These are phyloP conservation scores for Thomomys bottae DNA, from an alignment of 2,113 vertebrate genomes.

Conservation along the genomic window DNA sequence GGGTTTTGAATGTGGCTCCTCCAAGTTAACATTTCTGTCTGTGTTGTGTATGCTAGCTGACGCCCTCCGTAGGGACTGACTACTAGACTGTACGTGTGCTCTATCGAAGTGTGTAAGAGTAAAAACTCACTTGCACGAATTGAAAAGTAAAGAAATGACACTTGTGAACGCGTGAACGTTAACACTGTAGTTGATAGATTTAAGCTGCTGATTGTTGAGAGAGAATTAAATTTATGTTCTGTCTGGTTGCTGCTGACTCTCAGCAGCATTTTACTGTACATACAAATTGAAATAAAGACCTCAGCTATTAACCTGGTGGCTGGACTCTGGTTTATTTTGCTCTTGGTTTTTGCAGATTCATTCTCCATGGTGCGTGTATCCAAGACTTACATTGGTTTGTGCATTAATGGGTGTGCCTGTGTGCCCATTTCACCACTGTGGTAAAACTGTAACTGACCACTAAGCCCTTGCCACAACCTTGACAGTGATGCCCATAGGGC, in stretches of 20 bases:
- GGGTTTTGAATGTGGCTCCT: conserved; percentile 81
- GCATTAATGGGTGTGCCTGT: not conserved
- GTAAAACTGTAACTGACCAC: not conserved
- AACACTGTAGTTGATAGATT: conserved; percentile 89
- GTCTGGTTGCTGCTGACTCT: conserved; percentile 83
- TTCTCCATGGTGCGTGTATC: not conserved
- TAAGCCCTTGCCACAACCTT: not conserved
- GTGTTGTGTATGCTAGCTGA: conserved; percentile 86
- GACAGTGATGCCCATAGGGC: no score
- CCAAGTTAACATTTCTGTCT: conserved; percentile 82
- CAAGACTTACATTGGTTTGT: not conserved
- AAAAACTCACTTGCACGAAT: conserved; percentile 88
- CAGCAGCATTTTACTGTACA: conserved; percentile 88
- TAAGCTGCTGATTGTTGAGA: conserved; percentile 90
- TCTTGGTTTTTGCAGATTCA: conserved; percentile 11
- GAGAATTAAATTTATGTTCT: conserved; percentile 88
- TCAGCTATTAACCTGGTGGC: conserved; percentile 84
- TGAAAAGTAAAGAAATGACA: conserved; percentile 87
- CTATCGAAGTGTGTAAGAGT: conserved; percentile 85
- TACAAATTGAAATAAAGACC: conserved; percentile 90
- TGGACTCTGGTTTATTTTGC: conserved; percentile 69
- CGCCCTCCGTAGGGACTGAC: conserved; percentile 83
- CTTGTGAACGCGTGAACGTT: conserved; percentile 85
- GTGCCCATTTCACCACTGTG: not conserved
- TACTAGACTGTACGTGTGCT: conserved; percentile 86